phyloP scores from a whole-genome alignment of 30 jellyfish, hydroid and myxozoan genomes.

The Aurelia aurita complex sp. Pacific region DNA sequence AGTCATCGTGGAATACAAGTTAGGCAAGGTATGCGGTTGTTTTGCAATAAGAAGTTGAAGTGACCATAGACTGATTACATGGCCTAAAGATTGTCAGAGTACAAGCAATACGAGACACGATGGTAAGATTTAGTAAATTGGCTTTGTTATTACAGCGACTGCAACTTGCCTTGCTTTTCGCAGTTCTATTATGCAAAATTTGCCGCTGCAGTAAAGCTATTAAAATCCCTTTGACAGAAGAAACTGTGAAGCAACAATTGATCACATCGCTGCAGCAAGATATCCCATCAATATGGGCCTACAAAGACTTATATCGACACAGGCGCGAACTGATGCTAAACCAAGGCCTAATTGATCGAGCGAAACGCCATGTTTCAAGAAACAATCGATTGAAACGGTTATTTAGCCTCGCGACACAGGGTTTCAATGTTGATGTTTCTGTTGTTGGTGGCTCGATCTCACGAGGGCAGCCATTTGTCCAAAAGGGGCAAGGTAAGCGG shows the following conservation, averaged over 20 bases:
- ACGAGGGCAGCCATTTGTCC: constrained; percentile 76
- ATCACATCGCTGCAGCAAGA: constrained; percentile 60
- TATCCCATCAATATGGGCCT: constrained; percentile 59
- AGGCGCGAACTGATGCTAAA: constrained; percentile 70
- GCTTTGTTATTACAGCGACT: not conserved
- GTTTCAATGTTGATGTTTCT: constrained; percentile 55
- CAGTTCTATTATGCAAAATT: not conserved
- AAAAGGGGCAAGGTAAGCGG: constrained; percentile 63
- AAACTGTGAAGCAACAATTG: constrained; percentile 39
- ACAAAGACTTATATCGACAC: constrained; percentile 51
- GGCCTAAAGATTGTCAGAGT: too few species aligned
- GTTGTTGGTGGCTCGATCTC: constrained; percentile 79
- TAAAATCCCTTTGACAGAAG: constrained; percentile 11
- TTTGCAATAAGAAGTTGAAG: too few species aligned
- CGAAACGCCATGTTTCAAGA: constrained; percentile 40
- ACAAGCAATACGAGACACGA: too few species aligned
- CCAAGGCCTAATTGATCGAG: constrained; percentile 75
- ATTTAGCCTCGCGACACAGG: constrained; percentile 54
- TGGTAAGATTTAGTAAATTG: too few species aligned
- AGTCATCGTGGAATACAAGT: too few species aligned
- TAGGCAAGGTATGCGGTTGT: too few species aligned
- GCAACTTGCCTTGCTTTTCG: not conserved
- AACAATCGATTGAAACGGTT: constrained; percentile 38
- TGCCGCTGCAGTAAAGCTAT: not conserved
- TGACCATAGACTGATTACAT: too few species aligned